Conservation (phyloP, 2,888 invertebrate species). For the Hetaerina titia region DNA sequence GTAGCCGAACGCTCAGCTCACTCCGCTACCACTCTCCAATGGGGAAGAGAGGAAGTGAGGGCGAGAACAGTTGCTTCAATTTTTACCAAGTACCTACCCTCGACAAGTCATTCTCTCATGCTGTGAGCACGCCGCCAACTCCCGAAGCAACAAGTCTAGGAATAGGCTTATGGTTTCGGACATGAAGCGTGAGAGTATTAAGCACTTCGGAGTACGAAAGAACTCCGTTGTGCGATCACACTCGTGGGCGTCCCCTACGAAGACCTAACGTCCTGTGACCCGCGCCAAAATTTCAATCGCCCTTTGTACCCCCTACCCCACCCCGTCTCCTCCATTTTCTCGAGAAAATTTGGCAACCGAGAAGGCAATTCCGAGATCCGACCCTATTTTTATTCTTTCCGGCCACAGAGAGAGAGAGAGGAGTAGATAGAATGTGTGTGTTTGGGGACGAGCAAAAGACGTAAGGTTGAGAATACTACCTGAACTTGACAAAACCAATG, state of each 20-base stretch:
- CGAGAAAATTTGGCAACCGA: not conserved
- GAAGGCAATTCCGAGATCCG: constrained; percentile 3
- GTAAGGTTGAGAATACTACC: not conserved
- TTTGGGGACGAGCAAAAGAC: not conserved
- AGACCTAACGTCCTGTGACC: not conserved
- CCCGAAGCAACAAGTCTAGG: not conserved
- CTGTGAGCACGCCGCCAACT: not conserved
- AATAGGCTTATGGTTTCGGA: not conserved
- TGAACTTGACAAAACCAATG: constrained; percentile 35
- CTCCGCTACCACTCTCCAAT: no score
- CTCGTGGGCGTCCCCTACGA: not conserved
- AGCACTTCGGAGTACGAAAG: not conserved
- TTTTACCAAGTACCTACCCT: no score
- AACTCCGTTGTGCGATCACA: not conserved
- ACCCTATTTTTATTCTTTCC: not conserved
- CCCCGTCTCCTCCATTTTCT: not conserved
- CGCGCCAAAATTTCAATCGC: not conserved
- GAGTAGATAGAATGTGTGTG: not conserved
- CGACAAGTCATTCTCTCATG: no score
- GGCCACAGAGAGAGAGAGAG: not conserved
- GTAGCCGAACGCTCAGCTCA: no score
- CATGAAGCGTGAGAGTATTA: not conserved
- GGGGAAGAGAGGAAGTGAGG: no score
- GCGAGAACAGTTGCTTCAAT: no score
- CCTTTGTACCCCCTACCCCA: not conserved